Evolutionary conservation across 2,797 vertebrate genomes (phyloP), one percentile per base, ranked within the genome.

Genomic region (Manis pentadactyla): DNA sequence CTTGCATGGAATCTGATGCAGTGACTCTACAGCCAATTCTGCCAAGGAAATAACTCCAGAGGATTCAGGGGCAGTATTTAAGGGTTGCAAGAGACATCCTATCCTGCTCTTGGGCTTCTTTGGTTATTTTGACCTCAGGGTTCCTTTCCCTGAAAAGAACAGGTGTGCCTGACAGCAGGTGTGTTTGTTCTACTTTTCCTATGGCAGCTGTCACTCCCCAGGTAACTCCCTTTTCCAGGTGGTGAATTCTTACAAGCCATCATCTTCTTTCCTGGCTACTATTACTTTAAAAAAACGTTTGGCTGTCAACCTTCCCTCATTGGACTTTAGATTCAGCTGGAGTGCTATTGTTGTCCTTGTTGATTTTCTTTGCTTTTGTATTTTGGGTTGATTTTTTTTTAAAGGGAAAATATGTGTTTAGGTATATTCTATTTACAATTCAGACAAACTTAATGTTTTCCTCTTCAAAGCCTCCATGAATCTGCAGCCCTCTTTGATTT

Each of bases 131-230:
- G 94, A 89, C 83, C 95, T 95, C 73, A 46, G 68, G 93, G 63
- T 87, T 92, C 81, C 87, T 90, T 29, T 96, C 90, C 57, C 96
- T 95, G 96, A 90, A 97, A 98, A 96, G 94, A 98, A 79, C 95
- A 97, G 96, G 87, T 98, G 86, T 90, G 88, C 97, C 55, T 97
- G 92, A 97, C 97, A 98, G 97, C 97, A 98, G 96, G 87, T 97
- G 64, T 90, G 93, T 98, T 66, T 97, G 95, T 97, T 86, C 96
- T 98, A 51, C 89, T 98, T 98, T 97, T 97, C 82, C 96, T 92
- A 95, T 89, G 87, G 0, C 10, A 98, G 95, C 86, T 97, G 97
- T 86, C 34, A 96, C 84, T 86, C 97, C 97, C 97, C 96, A 95
- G 19, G 96, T 96, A 95, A 97, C 96, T 97, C 93, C 87, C 84